These are phyloP conservation scores for Tachyglossus aculeatus DNA, from an alignment of 2,797 vertebrate species.

Conservation along the genomic window DNA sequence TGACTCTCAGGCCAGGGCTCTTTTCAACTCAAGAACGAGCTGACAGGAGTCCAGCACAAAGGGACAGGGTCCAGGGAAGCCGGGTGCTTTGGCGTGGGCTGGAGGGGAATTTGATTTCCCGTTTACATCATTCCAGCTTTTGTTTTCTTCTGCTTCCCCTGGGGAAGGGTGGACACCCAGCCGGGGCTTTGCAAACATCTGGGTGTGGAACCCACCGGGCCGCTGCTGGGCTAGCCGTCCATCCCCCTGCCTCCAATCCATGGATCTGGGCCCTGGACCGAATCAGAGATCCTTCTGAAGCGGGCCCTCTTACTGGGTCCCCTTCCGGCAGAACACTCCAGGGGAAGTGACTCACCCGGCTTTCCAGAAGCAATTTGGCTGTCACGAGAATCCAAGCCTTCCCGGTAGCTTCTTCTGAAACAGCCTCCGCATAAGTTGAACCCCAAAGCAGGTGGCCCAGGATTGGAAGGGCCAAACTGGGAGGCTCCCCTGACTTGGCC, in stretches of 20 bases:
- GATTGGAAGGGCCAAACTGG: no score
- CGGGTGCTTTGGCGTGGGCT: background rate
- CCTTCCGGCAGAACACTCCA: background rate
- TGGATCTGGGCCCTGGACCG: background rate
- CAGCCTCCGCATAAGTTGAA: background rate
- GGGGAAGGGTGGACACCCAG: background rate
- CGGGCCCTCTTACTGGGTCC: background rate
- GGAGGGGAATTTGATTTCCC: background rate
- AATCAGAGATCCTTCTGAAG: background rate
- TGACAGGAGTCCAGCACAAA: background rate
- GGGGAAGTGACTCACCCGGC: constrained; percentile 10
- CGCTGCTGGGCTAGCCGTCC: background rate
- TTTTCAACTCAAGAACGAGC: no score
- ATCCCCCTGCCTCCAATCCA: background rate
- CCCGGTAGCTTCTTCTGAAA: background rate
- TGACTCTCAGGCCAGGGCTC: no score
- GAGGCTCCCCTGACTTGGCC: no score
- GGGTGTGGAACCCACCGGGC: background rate
- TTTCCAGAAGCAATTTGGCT: background rate
- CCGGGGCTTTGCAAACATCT: background rate
- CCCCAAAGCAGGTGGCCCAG: no score
- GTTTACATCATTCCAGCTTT: background rate
- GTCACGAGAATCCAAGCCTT: background rate
- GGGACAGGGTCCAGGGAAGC: background rate
- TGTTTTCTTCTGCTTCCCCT: constrained; percentile 2